Evolutionary conservation across 2,113 vertebrate genomes (phyloP).

Genomic region (Hystrix cristata): DNA sequence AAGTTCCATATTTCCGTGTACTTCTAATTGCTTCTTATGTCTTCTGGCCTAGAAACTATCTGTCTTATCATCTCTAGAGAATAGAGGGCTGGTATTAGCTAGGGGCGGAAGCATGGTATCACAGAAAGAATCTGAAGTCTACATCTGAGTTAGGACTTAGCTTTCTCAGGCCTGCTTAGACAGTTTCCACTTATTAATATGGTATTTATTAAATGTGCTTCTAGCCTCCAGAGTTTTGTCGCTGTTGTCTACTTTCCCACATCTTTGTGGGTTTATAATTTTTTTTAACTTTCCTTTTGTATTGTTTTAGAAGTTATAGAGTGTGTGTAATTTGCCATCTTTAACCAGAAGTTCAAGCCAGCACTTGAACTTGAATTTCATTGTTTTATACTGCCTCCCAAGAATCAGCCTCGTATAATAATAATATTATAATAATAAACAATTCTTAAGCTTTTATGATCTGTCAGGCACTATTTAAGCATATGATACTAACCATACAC

Average conservation of each 20-base stretch:
- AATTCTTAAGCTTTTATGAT: conserved; percentile 44
- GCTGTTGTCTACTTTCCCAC: conserved; percentile 5
- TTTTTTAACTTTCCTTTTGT: conserved; percentile 21
- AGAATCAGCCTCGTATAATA: not conserved
- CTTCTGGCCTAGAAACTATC: not conserved
- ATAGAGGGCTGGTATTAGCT: not conserved
- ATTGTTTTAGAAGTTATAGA: conserved; percentile 36
- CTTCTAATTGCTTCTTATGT: not conserved
- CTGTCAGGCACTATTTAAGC: conserved; percentile 48
- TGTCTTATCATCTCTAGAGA: not conserved
- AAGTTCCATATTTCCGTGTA: not conserved
- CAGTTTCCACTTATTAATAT: not conserved
- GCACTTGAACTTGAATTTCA: conserved; percentile 18
- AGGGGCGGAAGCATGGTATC: not conserved
- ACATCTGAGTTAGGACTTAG: not conserved
- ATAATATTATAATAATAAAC: conserved; percentile 4
- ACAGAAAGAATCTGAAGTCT: not conserved
- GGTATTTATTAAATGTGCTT: not conserved
- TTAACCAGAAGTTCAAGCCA: conserved; percentile 31
- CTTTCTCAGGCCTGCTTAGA: not conserved
- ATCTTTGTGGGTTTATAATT: conserved; percentile 20
- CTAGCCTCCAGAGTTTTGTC: not conserved
- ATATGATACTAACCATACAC: not conserved
- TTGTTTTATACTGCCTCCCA: not conserved
- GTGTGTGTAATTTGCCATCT: not conserved